A percentile compares a stretch with the other conserved stretches of the same genome.
Evolutionary conservation across 2,888 invertebrate species (phyloP).

Genomic region (Leptinotarsa rubiginosa): DNA sequence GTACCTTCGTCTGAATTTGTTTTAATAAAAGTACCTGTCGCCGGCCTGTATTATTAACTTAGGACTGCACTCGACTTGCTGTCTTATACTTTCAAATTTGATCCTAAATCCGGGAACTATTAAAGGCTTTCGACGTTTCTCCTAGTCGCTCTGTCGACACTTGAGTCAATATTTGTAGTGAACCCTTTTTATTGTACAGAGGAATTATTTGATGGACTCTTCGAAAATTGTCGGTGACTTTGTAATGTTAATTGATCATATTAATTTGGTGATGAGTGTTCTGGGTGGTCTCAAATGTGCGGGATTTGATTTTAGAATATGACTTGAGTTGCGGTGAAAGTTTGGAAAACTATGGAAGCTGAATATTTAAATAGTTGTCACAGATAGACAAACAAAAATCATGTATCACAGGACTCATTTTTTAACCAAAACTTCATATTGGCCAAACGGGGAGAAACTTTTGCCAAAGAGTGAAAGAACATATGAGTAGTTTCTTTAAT

Average conservation of each 20-base stretch:
- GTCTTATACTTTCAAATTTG: conserved; percentile 7
- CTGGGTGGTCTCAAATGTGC: not conserved
- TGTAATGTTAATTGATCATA: conserved; percentile 27
- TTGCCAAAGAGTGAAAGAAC: no score
- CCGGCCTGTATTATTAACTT: conserved; percentile 40
- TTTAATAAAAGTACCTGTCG: conserved; percentile 44
- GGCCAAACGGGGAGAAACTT: no score
- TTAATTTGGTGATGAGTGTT: conserved; percentile 16
- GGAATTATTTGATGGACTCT: conserved; percentile 12
- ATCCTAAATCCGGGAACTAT: not conserved
- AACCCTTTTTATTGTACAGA: conserved; percentile 19
- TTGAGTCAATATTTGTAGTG: conserved; percentile 16
- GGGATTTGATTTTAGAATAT: no score
- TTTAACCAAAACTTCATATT: no score
- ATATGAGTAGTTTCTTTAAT: no score
- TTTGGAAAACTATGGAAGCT: not conserved
- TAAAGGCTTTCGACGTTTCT: conserved; percentile 9
- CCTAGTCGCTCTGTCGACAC: not conserved
- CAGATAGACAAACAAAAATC: no score
- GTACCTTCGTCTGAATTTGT: conserved; percentile 32
- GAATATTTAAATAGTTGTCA: not conserved
- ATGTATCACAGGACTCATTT: no score
- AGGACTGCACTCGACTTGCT: conserved; percentile 25
- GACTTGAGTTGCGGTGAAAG: no score
- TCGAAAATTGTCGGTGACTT: conserved; percentile 19